These are phyloP conservation scores for Drosophila birchii DNA, from an alignment of 2,888 invertebrate species.

Conservation along the genomic window DNA sequence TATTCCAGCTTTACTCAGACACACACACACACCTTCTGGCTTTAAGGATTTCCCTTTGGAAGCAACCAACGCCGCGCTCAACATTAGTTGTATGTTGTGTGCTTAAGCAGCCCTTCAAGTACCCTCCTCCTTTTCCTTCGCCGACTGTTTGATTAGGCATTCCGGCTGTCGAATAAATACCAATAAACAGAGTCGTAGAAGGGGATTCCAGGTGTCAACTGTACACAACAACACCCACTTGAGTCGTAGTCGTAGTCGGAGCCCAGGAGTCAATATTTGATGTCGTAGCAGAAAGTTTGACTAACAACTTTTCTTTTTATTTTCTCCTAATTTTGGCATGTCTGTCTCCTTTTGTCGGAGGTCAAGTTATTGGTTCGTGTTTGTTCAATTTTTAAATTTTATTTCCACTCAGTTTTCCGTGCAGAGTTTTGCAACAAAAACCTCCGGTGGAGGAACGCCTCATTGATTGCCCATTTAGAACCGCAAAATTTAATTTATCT, in stretches of 20 bases:
- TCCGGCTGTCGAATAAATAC: conserved; percentile 74
- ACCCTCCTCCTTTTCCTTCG: conserved; percentile 1
- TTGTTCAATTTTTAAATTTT: conserved; percentile 72
- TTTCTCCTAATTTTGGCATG: conserved; percentile 1
- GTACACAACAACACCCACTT: conserved; percentile 69
- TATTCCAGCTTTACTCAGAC: conserved; percentile 9
- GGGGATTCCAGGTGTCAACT: conserved; percentile 72
- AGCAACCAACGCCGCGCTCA: conserved; percentile 13
- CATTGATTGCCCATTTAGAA: conserved; percentile 83
- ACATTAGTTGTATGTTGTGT: conserved; percentile 48
- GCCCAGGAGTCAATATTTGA: conserved; percentile 41
- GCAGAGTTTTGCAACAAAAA: not conserved
- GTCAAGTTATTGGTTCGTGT: conserved; percentile 51
- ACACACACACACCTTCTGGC: conserved; percentile 4
- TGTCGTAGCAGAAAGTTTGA: conserved; percentile 61
- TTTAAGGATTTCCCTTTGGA: conserved; percentile 22
- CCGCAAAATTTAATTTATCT: conserved; percentile 84
- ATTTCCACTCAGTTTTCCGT: conserved; percentile 54
- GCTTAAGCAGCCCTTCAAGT: conserved; percentile 36
- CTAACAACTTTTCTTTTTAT: conserved; percentile 61
- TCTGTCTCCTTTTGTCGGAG: conserved; percentile 23
- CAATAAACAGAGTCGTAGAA: conserved; percentile 64
- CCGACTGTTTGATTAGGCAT: conserved; percentile 74
- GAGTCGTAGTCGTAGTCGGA: conserved; percentile 28
- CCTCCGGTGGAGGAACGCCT: conserved; percentile 56